A percentile compares a stretch with the other conserved stretches of the same genome.
Conservation (phyloP, 2,888 invertebrate genomes). For the Tipula helvola region DNA sequence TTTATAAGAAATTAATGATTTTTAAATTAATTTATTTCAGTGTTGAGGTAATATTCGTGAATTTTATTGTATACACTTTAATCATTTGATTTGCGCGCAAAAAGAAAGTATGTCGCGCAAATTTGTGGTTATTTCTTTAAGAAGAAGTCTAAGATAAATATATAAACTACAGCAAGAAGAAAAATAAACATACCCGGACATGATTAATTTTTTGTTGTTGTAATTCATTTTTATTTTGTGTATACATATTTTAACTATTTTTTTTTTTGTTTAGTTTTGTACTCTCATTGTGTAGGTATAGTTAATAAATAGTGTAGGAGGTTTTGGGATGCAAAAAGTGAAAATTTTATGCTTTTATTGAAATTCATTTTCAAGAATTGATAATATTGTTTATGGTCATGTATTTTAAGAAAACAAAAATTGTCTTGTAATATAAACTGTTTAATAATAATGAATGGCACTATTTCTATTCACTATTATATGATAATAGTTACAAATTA, state of each 20-base stretch:
- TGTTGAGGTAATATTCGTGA: not conserved
- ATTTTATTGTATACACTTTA: not conserved
- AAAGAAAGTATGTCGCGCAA: not conserved
- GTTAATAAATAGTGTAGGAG: not conserved
- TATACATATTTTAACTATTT: not conserved
- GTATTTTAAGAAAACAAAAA: not conserved
- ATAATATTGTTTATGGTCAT: not conserved
- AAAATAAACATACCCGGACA: not conserved
- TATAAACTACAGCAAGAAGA: not conserved
- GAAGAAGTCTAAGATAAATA: not conserved
- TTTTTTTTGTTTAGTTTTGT: not conserved
- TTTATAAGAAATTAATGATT: not conserved
- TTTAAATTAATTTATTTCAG: not conserved
- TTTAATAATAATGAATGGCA: not conserved
- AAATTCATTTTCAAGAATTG: not conserved
- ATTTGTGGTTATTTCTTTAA: not conserved
- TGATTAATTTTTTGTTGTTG: not conserved
- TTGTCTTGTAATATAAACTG: not conserved
- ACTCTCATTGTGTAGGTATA: not conserved
- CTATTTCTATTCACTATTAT: not conserved
- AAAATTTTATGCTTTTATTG: not conserved
- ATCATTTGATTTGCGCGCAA: conserved; percentile 4
- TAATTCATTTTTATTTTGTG: not conserved
- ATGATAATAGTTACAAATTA: not conserved
- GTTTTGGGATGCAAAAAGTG: not conserved